Conservation (phyloP, 2,888 invertebrate species). For the Apamea sordens region DNA sequence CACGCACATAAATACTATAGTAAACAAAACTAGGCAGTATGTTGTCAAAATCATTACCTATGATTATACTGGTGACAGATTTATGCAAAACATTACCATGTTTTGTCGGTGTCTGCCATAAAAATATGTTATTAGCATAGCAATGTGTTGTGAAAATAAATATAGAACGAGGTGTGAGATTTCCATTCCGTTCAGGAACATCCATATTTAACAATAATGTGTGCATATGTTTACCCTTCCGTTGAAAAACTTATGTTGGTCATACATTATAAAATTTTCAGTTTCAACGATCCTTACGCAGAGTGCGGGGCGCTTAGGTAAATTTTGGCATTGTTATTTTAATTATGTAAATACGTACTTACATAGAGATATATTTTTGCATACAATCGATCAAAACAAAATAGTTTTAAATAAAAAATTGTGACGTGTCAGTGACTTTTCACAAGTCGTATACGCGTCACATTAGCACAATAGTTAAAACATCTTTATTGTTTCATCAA, state of each 20-base stretch:
- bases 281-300: not conserved
- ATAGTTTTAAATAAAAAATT: slow-evolving; percentile 7
- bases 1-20: slow-evolving; percentile 36
- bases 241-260: not conserved
- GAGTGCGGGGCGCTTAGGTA: too few relatives aligned
- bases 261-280: not conserved
- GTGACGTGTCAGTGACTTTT: not conserved
- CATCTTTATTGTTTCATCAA: not conserved
- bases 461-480: slow-evolving; percentile 5
- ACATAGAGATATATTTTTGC: slow-evolving; percentile 13
- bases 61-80: slow-evolving; percentile 56
- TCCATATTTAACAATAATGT: slow-evolving; percentile 52
- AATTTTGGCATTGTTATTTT: slow-evolving; percentile 14
- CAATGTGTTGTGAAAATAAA: slow-evolving; percentile 64
- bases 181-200: slow-evolving; percentile 59
- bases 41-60: slow-evolving; percentile 58
- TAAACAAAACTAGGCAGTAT: slow-evolving; percentile 48
- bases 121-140: slow-evolving; percentile 70
- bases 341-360: slow-evolving; percentile 8
- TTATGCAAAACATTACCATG: slow-evolving; percentile 65
- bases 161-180: slow-evolving; percentile 66
- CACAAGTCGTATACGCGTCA: not conserved
- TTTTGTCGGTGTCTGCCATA: slow-evolving; percentile 62
- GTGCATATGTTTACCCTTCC: slow-evolving; percentile 21
- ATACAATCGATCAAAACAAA: slow-evolving; percentile 39